Conservation (phyloP, 2,797 vertebrate species). For the Amazona finschi region DNA sequence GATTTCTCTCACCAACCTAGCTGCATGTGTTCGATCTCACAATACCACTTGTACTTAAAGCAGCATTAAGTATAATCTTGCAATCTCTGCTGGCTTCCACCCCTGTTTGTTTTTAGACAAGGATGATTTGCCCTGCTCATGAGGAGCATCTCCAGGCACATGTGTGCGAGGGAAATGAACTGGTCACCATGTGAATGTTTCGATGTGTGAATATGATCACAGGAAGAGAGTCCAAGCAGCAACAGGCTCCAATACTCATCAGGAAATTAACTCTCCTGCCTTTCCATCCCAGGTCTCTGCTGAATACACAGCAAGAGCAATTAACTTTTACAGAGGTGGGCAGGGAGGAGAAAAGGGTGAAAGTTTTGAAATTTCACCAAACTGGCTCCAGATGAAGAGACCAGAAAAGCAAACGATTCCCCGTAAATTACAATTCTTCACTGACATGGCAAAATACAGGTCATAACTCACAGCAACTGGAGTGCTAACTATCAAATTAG, state of each 20-base stretch:
- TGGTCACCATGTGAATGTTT: background rate
- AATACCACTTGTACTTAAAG: background rate
- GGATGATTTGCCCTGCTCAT: background rate
- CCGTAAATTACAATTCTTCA: constrained; percentile 40
- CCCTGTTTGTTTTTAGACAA: background rate
- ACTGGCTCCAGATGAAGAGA: background rate
- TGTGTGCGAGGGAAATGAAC: background rate
- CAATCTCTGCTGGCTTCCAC: background rate
- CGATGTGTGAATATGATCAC: background rate
- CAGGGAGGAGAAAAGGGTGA: background rate
- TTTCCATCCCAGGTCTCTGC: constrained; percentile 4
- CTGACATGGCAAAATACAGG: constrained; percentile 51
- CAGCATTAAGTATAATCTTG: background rate
- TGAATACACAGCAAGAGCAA: constrained; percentile 6
- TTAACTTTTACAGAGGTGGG: constrained; percentile 10
- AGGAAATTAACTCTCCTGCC: constrained; percentile 38
- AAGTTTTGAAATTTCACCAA: constrained; percentile 5
- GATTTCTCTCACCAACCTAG: background rate
- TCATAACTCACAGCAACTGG: constrained; percentile 50
- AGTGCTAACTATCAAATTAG: constrained; percentile 67
- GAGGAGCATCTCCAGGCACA: background rate
- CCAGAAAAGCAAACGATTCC: constrained; percentile 10
- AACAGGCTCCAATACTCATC: background rate
- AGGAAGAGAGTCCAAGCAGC: background rate
- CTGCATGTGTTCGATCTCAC: background rate